Evolutionary conservation across 2,888 invertebrate species (phyloP).

Genomic region (Schizaphis graminum): DNA sequence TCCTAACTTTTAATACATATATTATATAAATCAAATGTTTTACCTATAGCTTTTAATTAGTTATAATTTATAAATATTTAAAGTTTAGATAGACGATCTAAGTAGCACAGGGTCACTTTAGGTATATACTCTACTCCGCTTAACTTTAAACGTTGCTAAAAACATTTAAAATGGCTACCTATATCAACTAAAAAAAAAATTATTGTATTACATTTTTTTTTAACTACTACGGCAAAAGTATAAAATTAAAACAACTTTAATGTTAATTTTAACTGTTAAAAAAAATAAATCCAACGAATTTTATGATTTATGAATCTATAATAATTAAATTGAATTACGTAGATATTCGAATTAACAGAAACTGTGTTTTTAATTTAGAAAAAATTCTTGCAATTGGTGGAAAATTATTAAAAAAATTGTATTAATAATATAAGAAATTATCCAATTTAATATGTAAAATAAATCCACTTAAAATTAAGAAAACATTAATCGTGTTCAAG

Average conservation of each 20-base stretch:
- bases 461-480: background rate
- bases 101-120: background rate
- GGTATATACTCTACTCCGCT: background rate
- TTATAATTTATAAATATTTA: background rate
- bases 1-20: background rate
- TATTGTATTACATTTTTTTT: background rate
- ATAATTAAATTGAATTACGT: background rate
- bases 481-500: background rate
- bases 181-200: background rate
- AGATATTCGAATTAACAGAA: background rate
- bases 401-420: background rate
- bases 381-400: background rate
- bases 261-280: background rate
- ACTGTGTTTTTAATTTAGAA: background rate
- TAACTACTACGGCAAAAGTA: background rate
- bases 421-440: background rate
- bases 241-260: background rate
- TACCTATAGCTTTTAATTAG: background rate
- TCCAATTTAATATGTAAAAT: background rate
- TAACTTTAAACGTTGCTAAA: background rate
- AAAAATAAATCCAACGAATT: background rate
- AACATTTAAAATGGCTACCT: background rate
- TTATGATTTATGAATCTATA: background rate
- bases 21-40: background rate
- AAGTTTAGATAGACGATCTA: background rate